Evolutionary conservation across 2,113 vertebrate species (phyloP).

Genomic region (Pica pica): DNA sequence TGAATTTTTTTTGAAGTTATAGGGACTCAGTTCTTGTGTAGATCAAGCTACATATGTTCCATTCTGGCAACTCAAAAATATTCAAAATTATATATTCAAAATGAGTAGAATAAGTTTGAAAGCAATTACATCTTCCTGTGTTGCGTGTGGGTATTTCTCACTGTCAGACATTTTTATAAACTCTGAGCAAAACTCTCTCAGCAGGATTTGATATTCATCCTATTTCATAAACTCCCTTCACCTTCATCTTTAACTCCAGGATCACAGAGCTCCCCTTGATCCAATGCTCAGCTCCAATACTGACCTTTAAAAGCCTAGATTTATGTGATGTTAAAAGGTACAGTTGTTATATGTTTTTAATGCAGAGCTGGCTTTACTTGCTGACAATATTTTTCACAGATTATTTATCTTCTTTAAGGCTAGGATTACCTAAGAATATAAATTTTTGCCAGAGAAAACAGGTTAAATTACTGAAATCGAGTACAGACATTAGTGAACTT

Average conservation of each 20-base stretch:
- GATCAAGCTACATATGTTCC: not conserved
- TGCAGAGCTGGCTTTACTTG: not conserved
- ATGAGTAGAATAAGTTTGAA: not conserved
- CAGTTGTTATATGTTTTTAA: not conserved
- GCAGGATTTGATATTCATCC: not conserved
- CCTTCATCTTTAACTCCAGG: not conserved
- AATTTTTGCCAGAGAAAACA: not conserved
- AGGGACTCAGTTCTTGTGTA: not conserved
- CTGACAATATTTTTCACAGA: not conserved
- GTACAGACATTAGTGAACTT: not conserved
- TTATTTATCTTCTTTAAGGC: not conserved
- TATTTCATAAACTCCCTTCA: not conserved
- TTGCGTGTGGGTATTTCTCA: not conserved
- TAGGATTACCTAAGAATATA: not conserved
- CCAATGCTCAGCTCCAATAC: not conserved
- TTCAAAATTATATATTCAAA: not conserved
- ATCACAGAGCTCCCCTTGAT: not conserved
- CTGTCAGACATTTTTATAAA: not conserved
- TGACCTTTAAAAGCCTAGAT: not conserved
- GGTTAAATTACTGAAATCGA: not conserved
- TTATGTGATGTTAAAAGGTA: not conserved
- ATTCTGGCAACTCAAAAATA: not conserved
- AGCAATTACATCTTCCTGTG: not conserved
- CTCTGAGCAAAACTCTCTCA: not conserved
- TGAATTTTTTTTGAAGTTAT: not conserved